These are phyloP conservation scores for Drosophila colorata DNA, from an alignment of 2,888 invertebrate genomes.

Conservation along the genomic window DNA sequence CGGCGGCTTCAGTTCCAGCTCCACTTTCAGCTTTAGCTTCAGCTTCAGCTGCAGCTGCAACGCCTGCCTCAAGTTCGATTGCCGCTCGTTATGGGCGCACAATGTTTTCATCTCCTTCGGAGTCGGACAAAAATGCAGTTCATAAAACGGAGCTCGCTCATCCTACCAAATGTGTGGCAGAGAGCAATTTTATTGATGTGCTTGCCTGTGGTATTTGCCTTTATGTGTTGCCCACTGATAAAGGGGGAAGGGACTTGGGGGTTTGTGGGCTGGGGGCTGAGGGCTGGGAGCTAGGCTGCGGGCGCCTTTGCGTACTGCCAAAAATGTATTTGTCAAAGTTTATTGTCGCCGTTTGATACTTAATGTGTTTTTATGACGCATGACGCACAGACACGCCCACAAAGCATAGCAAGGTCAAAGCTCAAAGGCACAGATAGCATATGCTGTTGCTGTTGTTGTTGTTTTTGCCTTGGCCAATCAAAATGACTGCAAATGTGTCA, in stretches of 20 bases:
- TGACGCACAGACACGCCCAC: conserved; percentile 53
- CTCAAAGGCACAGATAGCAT: conserved; percentile 63
- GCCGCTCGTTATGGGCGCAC: conserved; percentile 35
- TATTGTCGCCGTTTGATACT: conserved; percentile 73
- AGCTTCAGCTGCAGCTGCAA: conserved; percentile 33
- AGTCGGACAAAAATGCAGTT: conserved; percentile 38
- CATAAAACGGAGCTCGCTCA: conserved; percentile 43
- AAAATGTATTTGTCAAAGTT: conserved; percentile 70
- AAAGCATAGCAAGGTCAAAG: conserved; percentile 60
- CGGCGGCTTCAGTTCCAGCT: conserved; percentile 16
- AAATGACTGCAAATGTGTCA: conserved; percentile 75
- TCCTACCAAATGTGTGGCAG: conserved; percentile 10
- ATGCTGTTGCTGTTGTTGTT: conserved; percentile 33
- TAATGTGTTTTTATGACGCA: conserved; percentile 76
- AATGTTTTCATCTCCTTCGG: conserved; percentile 61
- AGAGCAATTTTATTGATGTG: conserved; percentile 39
- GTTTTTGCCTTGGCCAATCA: conserved; percentile 52
- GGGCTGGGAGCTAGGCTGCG: conserved; percentile 3
- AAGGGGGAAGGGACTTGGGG: not conserved
- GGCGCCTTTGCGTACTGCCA: conserved; percentile 26
- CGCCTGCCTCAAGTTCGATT: conserved; percentile 1
- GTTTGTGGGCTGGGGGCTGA: not conserved
- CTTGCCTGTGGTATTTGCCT: conserved; percentile 9
- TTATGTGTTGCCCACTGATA: not conserved
- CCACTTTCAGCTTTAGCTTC: conserved; percentile 29